Evolutionary conservation across 2,888 invertebrate genomes (phyloP), one percentile per base, ranked within the genome.

Genomic region (Furcula furcula): DNA sequence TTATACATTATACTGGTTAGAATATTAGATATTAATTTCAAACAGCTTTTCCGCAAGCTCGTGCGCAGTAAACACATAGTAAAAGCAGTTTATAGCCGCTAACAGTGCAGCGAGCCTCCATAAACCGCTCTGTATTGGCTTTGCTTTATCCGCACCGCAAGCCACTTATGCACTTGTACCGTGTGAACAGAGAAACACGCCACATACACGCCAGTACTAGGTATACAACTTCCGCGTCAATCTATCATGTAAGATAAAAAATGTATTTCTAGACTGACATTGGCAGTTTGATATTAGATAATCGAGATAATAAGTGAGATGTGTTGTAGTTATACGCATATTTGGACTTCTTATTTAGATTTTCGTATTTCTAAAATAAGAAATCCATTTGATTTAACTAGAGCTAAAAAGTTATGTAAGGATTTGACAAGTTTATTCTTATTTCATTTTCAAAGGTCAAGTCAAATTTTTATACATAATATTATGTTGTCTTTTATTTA

Each of bases 171-270:
- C n/a, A n/a, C n/a, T n/a, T n/a, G n/a, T n/a, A 15, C 15, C 15
- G n/a, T 27, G 27, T 27, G 2, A 15, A 10, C 27, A 15, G 9
- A 15, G 15, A 15, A 27, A 12, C 23, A 15, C 5, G n/a, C n/a
- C n/a, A n/a, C n/a, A n/a, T n/a, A n/a, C n/a, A n/a, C 9, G 25
- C 2, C 7, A 14, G 1, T 12, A 13, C 10, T 32, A 5, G 10
- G 2, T 4, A 21, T 4, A 37, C 3, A 40, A 44, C 26, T 38
- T 44, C 37, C 43, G 34, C 26, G 22, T 28, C 38, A 29, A 41
- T 46, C 36, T 33, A 31, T 46, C 36, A 33, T 40, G 31, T 33
- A 29, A 44, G 41, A 48, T 53, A 41, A 38, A 12, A n/a, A 25
- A 4, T 11, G 13, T 29, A 22, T 28, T 28, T 27, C 23, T 35